Conservation (phyloP, 2,797 vertebrate species). For the Phalloptychus januarius region DNA sequence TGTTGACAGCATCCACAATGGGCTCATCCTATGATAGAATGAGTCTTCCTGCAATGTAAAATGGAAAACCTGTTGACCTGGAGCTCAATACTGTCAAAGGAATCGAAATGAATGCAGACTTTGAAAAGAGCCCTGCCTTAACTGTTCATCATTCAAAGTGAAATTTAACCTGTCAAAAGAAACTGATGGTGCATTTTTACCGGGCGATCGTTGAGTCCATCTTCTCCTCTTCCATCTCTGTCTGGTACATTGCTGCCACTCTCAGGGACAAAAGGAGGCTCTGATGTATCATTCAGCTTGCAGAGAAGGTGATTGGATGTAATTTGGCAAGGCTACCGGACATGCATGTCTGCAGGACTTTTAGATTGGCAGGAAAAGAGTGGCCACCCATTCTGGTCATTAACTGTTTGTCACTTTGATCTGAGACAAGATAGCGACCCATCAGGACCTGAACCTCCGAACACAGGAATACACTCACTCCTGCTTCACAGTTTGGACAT, state of each 20-base stretch:
- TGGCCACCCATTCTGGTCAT: not conserved
- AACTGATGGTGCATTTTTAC: not conserved
- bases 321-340: not conserved
- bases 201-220: not conserved
- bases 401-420: slow-evolving; percentile 1
- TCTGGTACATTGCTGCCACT: not conserved
- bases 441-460: not conserved
- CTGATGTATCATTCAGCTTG: not conserved
- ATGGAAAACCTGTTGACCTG: not conserved
- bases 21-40: not conserved
- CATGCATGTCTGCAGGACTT: not conserved
- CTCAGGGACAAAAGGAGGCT: not conserved
- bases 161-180: not conserved
- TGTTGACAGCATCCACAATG: too few relatives aligned
- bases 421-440: not conserved
- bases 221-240: not conserved
- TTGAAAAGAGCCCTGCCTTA: not conserved
- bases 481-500: not conserved
- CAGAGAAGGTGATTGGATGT: not conserved
- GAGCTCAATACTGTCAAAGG: not conserved
- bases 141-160: not conserved
- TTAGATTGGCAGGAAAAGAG: not conserved
- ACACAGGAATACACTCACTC: not conserved
- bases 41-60: not conserved
- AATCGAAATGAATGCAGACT: not conserved